Evolutionary conservation across 2,888 invertebrate genomes (phyloP).

Genomic region (Lithophane ornitopus): DNA sequence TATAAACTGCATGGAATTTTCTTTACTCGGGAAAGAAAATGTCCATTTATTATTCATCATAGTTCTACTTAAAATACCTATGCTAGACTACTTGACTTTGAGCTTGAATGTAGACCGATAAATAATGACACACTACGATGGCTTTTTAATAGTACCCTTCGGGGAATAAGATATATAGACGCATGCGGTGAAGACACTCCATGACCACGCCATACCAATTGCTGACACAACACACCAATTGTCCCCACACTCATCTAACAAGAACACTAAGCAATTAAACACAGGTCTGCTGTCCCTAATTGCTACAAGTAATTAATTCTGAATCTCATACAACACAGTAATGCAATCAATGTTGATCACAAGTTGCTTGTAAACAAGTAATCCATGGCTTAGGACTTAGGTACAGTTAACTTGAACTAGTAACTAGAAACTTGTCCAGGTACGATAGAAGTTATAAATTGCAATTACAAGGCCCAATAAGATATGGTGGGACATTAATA

Average conservation of each 20-base stretch:
- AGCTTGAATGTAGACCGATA: not conserved
- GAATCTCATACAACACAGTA: conserved; percentile 30
- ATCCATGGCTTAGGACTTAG: conserved; percentile 9
- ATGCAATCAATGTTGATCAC: conserved; percentile 43
- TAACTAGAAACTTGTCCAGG: conserved; percentile 62
- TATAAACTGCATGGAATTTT: not conserved
- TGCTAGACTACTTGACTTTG: not conserved
- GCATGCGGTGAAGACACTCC: not conserved
- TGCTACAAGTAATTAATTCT: conserved; percentile 52
- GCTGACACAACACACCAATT: conserved; percentile 28
- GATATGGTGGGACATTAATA: conserved; percentile 65
- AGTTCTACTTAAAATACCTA: not conserved
- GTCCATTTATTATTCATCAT: not conserved
- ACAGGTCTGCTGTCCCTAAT: conserved; percentile 37
- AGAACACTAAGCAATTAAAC: conserved; percentile 29
- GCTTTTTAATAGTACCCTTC: not conserved
- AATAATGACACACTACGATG: not conserved
- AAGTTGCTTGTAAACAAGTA: conserved; percentile 42
- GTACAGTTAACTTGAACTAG: conserved; percentile 55
- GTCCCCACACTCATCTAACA: conserved; percentile 23
- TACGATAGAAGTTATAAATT: conserved; percentile 72
- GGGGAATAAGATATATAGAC: not conserved
- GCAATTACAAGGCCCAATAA: conserved; percentile 72
- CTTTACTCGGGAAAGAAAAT: not conserved
- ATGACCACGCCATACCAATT: not conserved